Percentiles rank a stretch among this genome's conserved stretches.
Evolutionary conservation across 2,113 vertebrate genomes (phyloP).

Genomic region (Cariama cristata): DNA sequence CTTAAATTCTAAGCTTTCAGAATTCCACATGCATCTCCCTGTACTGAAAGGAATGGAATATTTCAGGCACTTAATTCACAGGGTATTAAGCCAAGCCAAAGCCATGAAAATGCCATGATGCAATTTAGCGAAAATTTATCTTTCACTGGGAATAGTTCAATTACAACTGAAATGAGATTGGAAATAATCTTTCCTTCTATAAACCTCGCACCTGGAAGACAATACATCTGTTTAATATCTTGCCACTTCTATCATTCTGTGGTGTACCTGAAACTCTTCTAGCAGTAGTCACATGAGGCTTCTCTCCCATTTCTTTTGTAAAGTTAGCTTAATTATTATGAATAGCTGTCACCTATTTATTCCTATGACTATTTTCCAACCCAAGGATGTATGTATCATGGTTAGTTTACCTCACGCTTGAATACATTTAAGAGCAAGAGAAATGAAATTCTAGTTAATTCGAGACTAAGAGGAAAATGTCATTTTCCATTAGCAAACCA

Average conservation of each 20-base stretch:
- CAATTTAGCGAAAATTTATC: slow-evolving; percentile 69
- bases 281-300: background rate
- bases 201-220: slow-evolving; percentile 59
- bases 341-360: background rate
- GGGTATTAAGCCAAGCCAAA: slow-evolving; percentile 20
- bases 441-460: background rate
- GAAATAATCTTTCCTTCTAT: slow-evolving; percentile 63
- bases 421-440: background rate
- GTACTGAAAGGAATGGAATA: slow-evolving; percentile 13
- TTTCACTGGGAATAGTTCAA: slow-evolving; percentile 47
- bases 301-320: background rate
- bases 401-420: background rate
- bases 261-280: background rate
- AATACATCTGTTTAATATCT: slow-evolving; percentile 56
- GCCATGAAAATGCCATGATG: slow-evolving; percentile 58
- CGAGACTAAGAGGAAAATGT: background rate
- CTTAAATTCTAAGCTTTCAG: slow-evolving; percentile 6
- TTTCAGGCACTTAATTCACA: slow-evolving; percentile 31
- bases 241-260: slow-evolving; percentile 5
- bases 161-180: slow-evolving; percentile 51
- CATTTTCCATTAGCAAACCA: background rate
- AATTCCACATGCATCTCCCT: background rate
- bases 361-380: background rate
- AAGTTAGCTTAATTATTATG: background rate
- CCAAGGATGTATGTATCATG: background rate